phyloP scores from a whole-genome alignment of 2,888 invertebrate species.

The Holacanthella duospinosa region DNA sequence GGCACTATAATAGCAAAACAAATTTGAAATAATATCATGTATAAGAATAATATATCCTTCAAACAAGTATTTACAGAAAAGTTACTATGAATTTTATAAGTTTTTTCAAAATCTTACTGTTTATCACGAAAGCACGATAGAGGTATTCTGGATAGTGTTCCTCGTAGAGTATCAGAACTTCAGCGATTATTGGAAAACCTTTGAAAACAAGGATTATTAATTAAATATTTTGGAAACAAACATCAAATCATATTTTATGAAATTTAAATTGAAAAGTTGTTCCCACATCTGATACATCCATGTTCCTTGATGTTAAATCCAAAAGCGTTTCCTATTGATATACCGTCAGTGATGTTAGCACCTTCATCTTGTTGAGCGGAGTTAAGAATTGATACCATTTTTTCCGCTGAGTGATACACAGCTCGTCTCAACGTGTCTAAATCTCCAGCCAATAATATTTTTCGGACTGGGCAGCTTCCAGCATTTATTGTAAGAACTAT shows the following conservation, averaged over 20 bases:
- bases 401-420: background rate
- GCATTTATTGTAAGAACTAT: background rate
- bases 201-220: background rate
- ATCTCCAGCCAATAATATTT: background rate
- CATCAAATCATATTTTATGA: too few species aligned
- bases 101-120: too few species aligned
- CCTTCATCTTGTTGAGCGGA: background rate
- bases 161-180: background rate
- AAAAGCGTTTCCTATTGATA: background rate
- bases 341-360: background rate
- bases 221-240: background rate
- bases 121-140: background rate
- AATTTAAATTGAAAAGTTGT: background rate
- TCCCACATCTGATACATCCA: background rate
- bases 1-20: background rate
- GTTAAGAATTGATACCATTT: background rate
- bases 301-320: background rate
- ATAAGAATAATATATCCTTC: too few species aligned
- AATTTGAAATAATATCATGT: background rate
- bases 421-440: background rate
- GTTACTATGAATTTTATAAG: too few species aligned
- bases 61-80: too few species aligned
- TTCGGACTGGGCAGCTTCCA: background rate
- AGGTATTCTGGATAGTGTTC: background rate
- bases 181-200: background rate